These are phyloP conservation scores for Sisyra terminalis DNA, from an alignment of 2,888 invertebrate species.

Conservation along the genomic window DNA sequence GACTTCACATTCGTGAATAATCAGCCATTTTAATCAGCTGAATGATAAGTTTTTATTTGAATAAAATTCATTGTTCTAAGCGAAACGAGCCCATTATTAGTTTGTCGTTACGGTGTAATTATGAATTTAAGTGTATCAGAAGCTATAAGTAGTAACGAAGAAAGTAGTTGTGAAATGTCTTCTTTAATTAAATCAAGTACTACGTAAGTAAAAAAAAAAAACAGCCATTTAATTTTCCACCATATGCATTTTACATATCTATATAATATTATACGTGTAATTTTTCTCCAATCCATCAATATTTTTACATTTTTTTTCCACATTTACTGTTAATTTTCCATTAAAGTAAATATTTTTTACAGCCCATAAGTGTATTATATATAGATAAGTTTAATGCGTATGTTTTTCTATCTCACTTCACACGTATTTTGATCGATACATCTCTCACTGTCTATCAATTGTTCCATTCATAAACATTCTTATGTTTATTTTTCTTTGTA, in stretches of 20 bases:
- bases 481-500: no score
- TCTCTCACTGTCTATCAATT: no score
- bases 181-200: conserved; percentile 25
- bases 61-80: not conserved
- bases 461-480: no score
- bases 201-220: conserved; percentile 10
- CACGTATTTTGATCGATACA: no score
- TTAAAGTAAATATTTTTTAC: no score
- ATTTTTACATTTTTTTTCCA: no score
- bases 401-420: no score
- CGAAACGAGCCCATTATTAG: not conserved
- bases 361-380: no score
- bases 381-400: no score
- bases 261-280: not conserved
- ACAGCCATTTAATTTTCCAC: not conserved
- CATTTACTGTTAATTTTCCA: no score
- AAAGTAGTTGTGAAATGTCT: conserved; percentile 25
- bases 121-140: conserved; percentile 29
- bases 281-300: not conserved
- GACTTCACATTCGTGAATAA: no score
- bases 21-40: conserved; percentile 4
- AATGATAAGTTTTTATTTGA: conserved; percentile 1
- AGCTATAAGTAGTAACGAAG: conserved; percentile 25
- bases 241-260: not conserved
- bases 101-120: conserved; percentile 17